Evolutionary conservation across 2,888 invertebrate genomes (phyloP).

Genomic region (Steinernema scapterisci): DNA sequence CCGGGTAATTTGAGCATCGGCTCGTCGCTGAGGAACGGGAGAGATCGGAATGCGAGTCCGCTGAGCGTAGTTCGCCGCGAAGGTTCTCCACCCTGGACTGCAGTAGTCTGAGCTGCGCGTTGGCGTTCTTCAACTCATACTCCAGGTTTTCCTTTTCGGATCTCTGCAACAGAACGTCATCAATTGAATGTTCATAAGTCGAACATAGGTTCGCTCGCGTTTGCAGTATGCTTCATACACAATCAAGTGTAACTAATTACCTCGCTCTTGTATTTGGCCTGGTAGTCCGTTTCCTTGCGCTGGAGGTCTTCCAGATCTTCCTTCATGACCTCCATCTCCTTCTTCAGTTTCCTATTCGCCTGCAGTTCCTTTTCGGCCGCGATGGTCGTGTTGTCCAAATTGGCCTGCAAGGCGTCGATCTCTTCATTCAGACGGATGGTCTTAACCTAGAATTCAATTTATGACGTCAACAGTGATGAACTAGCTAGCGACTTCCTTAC

Average conservation of each 20-base stretch:
- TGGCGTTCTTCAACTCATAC: constrained; percentile 1
- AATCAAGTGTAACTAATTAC: too few relatives aligned
- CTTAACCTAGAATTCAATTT: background rate
- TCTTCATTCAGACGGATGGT: constrained; percentile 5
- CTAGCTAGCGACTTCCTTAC: too few relatives aligned
- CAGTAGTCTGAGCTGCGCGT: background rate
- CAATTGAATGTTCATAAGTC: background rate
- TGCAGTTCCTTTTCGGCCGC: background rate
- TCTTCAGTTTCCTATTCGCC: background rate
- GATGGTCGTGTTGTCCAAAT: background rate
- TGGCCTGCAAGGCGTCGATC: constrained; percentile 8
- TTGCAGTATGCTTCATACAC: too few relatives aligned
- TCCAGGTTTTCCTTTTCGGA: constrained; percentile 8
- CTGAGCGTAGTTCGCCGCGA: background rate
- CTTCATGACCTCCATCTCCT: constrained; percentile 1
- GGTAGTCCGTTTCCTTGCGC: background rate
- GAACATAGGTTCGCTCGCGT: too few relatives aligned
- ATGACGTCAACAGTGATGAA: too few relatives aligned
- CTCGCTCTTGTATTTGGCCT: constrained; percentile 10
- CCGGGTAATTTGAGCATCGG: constrained; percentile 21
- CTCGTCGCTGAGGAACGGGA: constrained; percentile 11
- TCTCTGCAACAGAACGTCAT: background rate
- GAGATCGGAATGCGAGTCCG: constrained; percentile 24
- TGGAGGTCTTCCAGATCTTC: constrained; percentile 2
- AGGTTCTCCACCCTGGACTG: constrained; percentile 19